A percentile compares a stretch with the other conserved stretches of the same genome.
Evolutionary conservation across 1,140 invertebrate genomes (phyloP).

Genomic region (Pogonus chalceus): DNA sequence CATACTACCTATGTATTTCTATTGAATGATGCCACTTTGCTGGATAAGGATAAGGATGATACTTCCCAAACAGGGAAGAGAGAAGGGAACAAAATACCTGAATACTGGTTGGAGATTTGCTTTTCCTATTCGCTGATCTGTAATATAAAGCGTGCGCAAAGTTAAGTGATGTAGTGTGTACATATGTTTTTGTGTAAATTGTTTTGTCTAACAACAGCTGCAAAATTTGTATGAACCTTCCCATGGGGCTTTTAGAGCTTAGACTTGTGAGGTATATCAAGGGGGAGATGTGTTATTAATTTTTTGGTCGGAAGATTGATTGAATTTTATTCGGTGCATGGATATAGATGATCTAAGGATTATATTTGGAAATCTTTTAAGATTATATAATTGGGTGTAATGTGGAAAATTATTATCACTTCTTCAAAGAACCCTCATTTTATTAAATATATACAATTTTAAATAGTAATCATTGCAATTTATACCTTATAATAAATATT

Average conservation of each 20-base stretch:
- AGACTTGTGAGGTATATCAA: not conserved
- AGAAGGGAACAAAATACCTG: too few relatives aligned
- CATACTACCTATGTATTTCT: too few relatives aligned
- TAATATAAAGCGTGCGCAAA: not conserved
- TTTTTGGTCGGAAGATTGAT: not conserved
- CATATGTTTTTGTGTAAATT: slow-evolving; percentile 4
- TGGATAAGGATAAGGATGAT: too few relatives aligned
- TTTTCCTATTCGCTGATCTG: not conserved
- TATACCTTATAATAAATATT: too few relatives aligned
- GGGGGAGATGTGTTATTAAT: not conserved
- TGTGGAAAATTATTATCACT: too few relatives aligned
- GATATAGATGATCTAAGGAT: not conserved
- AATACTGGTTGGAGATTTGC: too few relatives aligned
- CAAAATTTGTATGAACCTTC: not conserved
- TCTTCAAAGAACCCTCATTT: too few relatives aligned
- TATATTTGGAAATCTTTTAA: not conserved
- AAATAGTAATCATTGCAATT: too few relatives aligned
- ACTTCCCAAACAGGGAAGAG: too few relatives aligned
- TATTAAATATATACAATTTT: too few relatives aligned
- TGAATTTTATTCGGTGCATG: not conserved
- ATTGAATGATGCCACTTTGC: too few relatives aligned
- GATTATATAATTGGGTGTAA: too few relatives aligned
- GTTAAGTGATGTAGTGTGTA: slow-evolving; percentile 3
- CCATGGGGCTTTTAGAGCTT: not conserved
- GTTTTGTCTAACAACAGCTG: not conserved